These are phyloP conservation scores for Drosophila mauritiana DNA, from an alignment of 1,140 invertebrate species.

Conservation along the genomic window DNA sequence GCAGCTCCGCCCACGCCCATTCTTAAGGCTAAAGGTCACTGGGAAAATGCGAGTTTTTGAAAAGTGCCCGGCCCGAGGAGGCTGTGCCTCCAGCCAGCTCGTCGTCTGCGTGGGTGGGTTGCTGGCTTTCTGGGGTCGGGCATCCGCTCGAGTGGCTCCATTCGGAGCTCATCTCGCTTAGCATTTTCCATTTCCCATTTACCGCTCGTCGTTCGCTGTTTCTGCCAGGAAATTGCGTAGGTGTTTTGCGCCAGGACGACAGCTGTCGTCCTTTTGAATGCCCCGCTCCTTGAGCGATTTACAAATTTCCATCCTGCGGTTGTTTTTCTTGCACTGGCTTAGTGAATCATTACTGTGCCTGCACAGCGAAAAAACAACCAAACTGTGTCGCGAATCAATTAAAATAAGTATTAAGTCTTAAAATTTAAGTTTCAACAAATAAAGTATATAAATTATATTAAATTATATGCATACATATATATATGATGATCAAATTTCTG, in stretches of 20 bases:
- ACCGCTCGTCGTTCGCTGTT: constrained; percentile 64
- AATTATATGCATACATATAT: too few species aligned
- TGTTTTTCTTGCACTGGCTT: constrained; percentile 59
- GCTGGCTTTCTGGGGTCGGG: constrained; percentile 3
- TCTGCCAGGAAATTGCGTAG: constrained; percentile 78
- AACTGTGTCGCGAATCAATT: too few species aligned
- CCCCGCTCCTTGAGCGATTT: constrained; percentile 21
- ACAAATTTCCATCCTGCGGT: constrained; percentile 63
- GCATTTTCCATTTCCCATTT: constrained; percentile 65
- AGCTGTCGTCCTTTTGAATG: constrained; percentile 28
- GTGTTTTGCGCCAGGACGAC: constrained; percentile 64
- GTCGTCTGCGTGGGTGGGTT: constrained; percentile 20
- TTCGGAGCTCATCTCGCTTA: constrained; percentile 53
- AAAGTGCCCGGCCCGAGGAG: constrained; percentile 42
- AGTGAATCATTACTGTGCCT: constrained; percentile 68
- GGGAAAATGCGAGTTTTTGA: constrained; percentile 65
- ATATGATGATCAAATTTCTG: too few species aligned
- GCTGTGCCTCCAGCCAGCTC: constrained; percentile 5
- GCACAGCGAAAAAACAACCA: constrained; percentile 11
- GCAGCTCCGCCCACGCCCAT: constrained; percentile 39
- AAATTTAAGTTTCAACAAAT: too few species aligned
- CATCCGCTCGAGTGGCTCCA: constrained; percentile 53
- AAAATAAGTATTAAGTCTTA: too few species aligned
- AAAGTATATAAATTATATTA: too few species aligned
- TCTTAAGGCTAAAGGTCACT: constrained; percentile 79